Evolutionary conservation across 1,140 invertebrate genomes (phyloP), one percentile per base, ranked within the genome.

Genomic region (Drosophila prosaltans): DNA sequence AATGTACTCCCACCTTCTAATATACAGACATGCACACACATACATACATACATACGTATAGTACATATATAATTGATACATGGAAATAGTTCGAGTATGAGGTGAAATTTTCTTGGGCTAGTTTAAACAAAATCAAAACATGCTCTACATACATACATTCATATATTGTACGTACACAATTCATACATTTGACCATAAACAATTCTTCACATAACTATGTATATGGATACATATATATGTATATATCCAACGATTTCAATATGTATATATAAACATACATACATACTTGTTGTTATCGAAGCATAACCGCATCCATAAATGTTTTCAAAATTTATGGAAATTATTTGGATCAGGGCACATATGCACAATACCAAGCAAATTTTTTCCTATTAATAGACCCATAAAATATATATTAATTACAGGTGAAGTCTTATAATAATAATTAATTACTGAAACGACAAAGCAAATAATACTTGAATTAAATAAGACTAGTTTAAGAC

Each of bases 301-400:
- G 72, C 74, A 75, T 68, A 65, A 64, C 39, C 32, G 2, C 28
- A 41, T 9, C 30, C 9, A 21, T 41, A 67, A 48, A 36, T 76
- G 59, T 76, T 69, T 76, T 64, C 61, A 66, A 60, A 76, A 69
- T 61, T 67, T 40, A 61, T 54, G 40, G 48, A 63, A 66, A 64
- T 60, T 55, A 69, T 63, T 36, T 48, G 70, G 65, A 76, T 76
- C 74, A 76, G 64, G 69, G 60, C 66, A 74, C 65, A 76, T 76
- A 69, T 69, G 65, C 69, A 69, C 60, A 69, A 41, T 59, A 26
- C 39, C 40, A 58, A 61, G 65, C 30, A 36, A 36, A 7, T 36
- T 5, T 36, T 36, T 36, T 36, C 6, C 32, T 7, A 6, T 36
- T 36, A 16, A 16, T 36, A 36, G 3, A 36, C 3, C 6, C 1